Conservation (phyloP, 2,113 vertebrate genomes). For the Panthera uncia region DNA sequence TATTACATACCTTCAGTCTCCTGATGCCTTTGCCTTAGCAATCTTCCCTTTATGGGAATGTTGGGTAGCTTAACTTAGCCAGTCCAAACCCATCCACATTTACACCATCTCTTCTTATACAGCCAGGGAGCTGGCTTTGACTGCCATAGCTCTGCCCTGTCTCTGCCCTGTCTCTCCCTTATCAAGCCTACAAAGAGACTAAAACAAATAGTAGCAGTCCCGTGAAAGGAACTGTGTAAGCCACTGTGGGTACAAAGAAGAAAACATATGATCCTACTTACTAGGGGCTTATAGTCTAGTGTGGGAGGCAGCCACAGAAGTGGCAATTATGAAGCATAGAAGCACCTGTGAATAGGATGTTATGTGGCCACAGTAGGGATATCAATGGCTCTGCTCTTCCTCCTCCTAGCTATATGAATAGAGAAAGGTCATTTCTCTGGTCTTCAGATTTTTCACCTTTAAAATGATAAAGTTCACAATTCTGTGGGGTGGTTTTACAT, state of each 20-base stretch:
- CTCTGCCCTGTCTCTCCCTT: neutral
- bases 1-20: neutral
- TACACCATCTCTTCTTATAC: accelerated
- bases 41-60: neutral
- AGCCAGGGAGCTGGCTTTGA: neutral
- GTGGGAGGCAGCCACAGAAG: neutral
- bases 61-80: neutral
- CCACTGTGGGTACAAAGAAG: neutral
- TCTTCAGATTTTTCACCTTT: neutral
- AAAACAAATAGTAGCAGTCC: neutral
- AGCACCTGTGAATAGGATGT: neutral
- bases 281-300: neutral
- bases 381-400: too few relatives aligned
- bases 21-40: neutral
- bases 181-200: neutral
- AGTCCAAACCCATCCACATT: neutral
- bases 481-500: neutral
- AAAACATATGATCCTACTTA: neutral
- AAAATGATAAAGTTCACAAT: conserved; percentile 21
- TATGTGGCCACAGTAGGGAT: neutral
- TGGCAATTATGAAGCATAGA: neutral
- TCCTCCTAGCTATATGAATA: neutral
- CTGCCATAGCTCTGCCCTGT: neutral
- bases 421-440: neutral
- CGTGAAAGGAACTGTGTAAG: neutral